These are phyloP conservation scores for Lasioglossum calceatum DNA, from an alignment of 2,888 invertebrate genomes.

Conservation along the genomic window DNA sequence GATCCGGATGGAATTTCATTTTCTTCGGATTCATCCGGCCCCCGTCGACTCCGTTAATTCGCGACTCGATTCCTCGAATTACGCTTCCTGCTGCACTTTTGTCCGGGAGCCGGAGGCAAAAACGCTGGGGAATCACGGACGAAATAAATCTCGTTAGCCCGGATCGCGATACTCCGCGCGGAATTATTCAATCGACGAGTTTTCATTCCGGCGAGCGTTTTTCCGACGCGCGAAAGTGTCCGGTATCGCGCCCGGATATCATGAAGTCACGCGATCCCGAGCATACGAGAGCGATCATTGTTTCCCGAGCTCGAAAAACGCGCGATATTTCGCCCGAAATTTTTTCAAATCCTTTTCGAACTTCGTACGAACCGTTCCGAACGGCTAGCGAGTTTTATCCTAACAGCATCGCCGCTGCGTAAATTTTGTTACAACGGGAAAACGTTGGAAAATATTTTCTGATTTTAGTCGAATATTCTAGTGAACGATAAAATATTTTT, in stretches of 20 bases:
- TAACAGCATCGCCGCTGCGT: neutral
- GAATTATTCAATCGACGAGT: slow-evolving; percentile 27
- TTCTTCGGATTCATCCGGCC: slow-evolving; percentile 38
- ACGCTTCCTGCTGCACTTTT: slow-evolving; percentile 44
- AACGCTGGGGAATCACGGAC: slow-evolving; percentile 31
- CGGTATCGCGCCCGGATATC: neutral
- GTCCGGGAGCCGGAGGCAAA: neutral
- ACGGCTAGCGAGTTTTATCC: neutral
- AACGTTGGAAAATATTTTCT: neutral
- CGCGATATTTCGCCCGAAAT: neutral
- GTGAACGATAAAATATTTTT: no score
- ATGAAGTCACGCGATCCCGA: neutral
- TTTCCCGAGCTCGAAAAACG: neutral
- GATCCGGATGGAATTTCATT: slow-evolving; percentile 51
- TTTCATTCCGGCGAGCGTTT: neutral
- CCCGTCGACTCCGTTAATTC: slow-evolving; percentile 24
- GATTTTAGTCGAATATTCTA: neutral
- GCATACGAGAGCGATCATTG: neutral
- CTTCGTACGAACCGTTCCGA: neutral
- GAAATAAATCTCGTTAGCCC: slow-evolving; percentile 40
- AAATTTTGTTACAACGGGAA: neutral
- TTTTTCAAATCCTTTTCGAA: neutral
- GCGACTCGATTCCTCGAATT: slow-evolving; percentile 51
- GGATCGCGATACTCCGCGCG: slow-evolving; percentile 20
- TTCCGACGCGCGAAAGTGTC: neutral